Evolutionary conservation across 1,140 invertebrate species (phyloP).

Genomic region (Bicyclus anynana): DNA sequence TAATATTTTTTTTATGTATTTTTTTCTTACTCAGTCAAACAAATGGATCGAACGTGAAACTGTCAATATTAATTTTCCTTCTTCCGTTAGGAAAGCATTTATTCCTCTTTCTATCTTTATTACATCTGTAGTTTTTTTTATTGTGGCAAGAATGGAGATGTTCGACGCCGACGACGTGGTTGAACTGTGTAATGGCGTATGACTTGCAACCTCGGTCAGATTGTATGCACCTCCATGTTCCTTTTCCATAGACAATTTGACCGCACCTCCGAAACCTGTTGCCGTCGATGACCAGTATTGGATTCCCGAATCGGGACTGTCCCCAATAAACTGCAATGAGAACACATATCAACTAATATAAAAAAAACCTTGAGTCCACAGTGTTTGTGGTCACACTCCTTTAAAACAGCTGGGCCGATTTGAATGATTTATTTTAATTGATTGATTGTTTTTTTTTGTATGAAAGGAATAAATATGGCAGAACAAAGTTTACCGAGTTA

Average conservation of each 20-base stretch:
- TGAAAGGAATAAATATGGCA: too few species aligned
- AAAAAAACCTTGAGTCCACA: too few species aligned
- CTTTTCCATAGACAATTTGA: slow-evolving; percentile 20
- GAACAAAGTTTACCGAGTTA: too few species aligned
- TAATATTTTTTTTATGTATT: too few species aligned
- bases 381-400: too few species aligned
- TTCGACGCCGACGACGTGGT: slow-evolving; percentile 33
- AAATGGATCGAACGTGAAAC: background rate
- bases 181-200: slow-evolving; percentile 40
- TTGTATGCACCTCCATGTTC: slow-evolving; percentile 60
- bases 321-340: slow-evolving; percentile 57
- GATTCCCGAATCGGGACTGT: slow-evolving; percentile 51
- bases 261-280: slow-evolving; percentile 45
- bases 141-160: slow-evolving; percentile 36
- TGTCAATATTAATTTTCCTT: background rate
- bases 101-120: background rate
- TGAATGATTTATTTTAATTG: too few species aligned
- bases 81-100: background rate
- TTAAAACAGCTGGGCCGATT: too few species aligned
- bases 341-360: slow-evolving; percentile 26
- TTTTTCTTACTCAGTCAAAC: background rate
- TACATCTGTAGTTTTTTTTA: slow-evolving; percentile 20
- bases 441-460: too few species aligned
- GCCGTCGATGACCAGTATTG: slow-evolving; percentile 48
- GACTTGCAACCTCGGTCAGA: slow-evolving; percentile 57